A percentile compares a stretch with the other conserved stretches of the same genome.
Evolutionary conservation across 2,113 vertebrate species (phyloP).

Genomic region (Hyperopisus bebe): DNA sequence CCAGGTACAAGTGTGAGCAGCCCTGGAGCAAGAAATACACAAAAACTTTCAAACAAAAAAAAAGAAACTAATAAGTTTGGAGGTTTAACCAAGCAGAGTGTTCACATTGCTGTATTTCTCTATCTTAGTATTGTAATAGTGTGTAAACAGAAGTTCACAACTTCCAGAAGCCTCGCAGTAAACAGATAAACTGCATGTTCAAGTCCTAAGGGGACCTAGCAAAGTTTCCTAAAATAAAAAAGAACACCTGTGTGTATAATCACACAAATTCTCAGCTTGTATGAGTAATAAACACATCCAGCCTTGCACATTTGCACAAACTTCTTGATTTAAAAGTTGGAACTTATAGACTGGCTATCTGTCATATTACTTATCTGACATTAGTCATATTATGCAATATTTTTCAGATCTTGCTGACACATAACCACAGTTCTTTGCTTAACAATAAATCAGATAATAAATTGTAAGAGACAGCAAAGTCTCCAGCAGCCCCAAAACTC

Average conservation of each 20-base stretch:
- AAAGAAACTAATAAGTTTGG: not conserved
- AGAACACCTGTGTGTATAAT: not conserved
- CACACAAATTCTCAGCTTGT: not conserved
- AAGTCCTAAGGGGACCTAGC: not conserved
- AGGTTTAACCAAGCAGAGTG: not conserved
- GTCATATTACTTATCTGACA: not conserved
- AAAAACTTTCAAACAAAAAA: not conserved
- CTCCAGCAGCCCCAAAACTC: conserved; percentile 21
- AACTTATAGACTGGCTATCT: not conserved
- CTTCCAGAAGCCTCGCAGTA: not conserved
- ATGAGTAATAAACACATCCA: not conserved
- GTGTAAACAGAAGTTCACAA: not conserved
- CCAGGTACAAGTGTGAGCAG: not conserved
- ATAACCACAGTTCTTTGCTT: not conserved
- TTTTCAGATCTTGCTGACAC: not conserved
- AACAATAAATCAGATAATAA: not conserved
- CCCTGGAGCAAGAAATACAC: not conserved
- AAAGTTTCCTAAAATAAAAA: not conserved
- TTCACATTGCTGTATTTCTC: not conserved
- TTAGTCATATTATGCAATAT: not conserved
- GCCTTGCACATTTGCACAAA: not conserved
- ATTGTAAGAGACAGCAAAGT: not conserved
- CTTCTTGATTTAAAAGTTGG: not conserved
- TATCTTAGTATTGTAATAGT: not conserved
- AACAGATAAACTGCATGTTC: not conserved